phyloP scores from a whole-genome alignment of 2,113 vertebrate genomes.

The Myotis lucifugus region DNA sequence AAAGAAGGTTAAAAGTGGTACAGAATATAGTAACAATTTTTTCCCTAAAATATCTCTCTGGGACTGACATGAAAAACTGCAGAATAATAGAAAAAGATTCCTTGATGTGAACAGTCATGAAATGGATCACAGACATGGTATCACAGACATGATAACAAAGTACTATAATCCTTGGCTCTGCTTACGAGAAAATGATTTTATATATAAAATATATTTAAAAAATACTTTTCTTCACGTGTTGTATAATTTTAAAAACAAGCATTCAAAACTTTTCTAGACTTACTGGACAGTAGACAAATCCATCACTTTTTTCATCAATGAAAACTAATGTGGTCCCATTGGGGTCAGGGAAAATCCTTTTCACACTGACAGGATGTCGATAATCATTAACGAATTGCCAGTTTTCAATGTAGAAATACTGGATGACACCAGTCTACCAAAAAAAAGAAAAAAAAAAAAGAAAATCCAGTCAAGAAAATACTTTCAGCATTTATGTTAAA shows the following conservation, averaged over 20 bases:
- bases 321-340: constrained; percentile 93
- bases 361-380: constrained; percentile 92
- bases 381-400: constrained; percentile 94
- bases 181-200: constrained; percentile 14
- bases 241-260: neutral
- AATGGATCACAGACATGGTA: neutral
- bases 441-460: constrained; percentile 25
- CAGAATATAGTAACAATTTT: neutral
- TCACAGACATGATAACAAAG: neutral
- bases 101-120: neutral
- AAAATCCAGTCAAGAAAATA: constrained; percentile 47
- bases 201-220: neutral
- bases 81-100: neutral
- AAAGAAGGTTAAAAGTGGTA: neutral
- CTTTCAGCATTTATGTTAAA: constrained; percentile 4
- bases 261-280: constrained; percentile 77
- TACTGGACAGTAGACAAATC: constrained; percentile 95
- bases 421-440: constrained; percentile 90
- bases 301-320: constrained; percentile 95
- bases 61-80: neutral
- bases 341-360: constrained; percentile 95
- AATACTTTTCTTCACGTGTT: neutral
- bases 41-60: neutral
- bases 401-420: constrained; percentile 95
- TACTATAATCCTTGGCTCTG: neutral